phyloP scores from a whole-genome alignment of 1,140 invertebrate genomes.

The Eueides isabella region DNA sequence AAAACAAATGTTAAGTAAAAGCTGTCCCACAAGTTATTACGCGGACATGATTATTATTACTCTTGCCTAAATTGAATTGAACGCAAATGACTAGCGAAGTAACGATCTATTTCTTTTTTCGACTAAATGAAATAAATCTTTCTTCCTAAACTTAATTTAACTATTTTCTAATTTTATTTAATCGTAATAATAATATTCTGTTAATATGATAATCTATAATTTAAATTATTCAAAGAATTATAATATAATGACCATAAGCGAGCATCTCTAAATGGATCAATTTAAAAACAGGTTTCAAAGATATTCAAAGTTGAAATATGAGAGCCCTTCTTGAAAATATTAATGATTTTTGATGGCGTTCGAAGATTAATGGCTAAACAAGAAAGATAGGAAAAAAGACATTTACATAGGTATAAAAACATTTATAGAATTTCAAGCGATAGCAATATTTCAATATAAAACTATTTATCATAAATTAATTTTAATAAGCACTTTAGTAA shows the following conservation, averaged over 20 bases:
- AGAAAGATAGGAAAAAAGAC: background rate
- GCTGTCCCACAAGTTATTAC: slow-evolving; percentile 1
- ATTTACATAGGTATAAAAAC: background rate
- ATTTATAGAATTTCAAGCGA: background rate
- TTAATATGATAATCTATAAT: background rate
- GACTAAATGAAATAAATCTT: background rate
- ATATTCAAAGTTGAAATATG: background rate
- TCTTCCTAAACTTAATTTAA: background rate
- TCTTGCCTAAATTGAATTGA: slow-evolving; percentile 7
- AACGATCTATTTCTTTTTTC: background rate
- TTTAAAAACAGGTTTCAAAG: background rate
- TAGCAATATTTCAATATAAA: background rate
- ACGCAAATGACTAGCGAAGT: background rate
- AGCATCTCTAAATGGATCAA: background rate
- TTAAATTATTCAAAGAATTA: background rate
- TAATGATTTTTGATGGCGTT: background rate
- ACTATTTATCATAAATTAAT: background rate
- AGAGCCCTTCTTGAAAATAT: background rate
- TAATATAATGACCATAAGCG: background rate
- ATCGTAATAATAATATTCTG: background rate
- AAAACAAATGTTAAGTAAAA: too few species aligned
- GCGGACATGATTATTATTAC: slow-evolving; percentile 16
- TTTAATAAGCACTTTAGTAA: background rate
- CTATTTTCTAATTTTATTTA: background rate
- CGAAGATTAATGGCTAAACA: background rate